Conservation (phyloP, 37 sponge, comb jelly and placozoan species). For the Aplysina aerophoba region DNA sequence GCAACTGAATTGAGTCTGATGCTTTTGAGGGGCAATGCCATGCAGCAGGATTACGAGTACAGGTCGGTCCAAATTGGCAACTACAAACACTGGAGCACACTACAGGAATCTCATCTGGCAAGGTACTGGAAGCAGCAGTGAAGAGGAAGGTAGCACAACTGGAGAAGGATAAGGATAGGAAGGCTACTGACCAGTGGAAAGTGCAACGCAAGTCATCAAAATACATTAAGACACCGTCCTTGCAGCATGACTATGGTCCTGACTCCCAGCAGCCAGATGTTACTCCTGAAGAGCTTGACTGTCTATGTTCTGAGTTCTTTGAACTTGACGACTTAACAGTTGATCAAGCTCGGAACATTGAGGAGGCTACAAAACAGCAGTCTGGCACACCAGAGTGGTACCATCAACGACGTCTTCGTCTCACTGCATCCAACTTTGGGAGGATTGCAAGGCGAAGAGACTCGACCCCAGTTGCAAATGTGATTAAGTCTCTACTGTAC, state of each 20-base stretch:
- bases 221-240: not conserved
- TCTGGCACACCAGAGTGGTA: not conserved
- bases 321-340: not conserved
- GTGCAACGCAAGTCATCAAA: no score
- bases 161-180: not conserved
- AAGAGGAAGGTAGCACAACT: not conserved
- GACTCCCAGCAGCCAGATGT: constrained; percentile 31
- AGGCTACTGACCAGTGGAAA: no score
- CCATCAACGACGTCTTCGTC: not conserved
- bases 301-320: constrained; percentile 29
- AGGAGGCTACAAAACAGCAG: not conserved
- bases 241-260: constrained; percentile 30
- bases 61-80: constrained; percentile 40
- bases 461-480: constrained; percentile 38
- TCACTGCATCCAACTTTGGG: constrained; percentile 43
- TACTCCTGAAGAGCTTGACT: constrained; percentile 1
- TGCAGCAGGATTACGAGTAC: constrained; percentile 35
- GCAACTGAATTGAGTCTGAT: constrained; percentile 26
- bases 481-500: constrained; percentile 20
- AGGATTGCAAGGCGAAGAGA: constrained; percentile 32
- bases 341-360: not conserved
- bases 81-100: not conserved
- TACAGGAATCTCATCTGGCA: not conserved
- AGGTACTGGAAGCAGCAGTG: not conserved
- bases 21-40: constrained; percentile 31